Conservation (phyloP, 1,140 invertebrate genomes). For the Probaryconus sp. region DNA sequence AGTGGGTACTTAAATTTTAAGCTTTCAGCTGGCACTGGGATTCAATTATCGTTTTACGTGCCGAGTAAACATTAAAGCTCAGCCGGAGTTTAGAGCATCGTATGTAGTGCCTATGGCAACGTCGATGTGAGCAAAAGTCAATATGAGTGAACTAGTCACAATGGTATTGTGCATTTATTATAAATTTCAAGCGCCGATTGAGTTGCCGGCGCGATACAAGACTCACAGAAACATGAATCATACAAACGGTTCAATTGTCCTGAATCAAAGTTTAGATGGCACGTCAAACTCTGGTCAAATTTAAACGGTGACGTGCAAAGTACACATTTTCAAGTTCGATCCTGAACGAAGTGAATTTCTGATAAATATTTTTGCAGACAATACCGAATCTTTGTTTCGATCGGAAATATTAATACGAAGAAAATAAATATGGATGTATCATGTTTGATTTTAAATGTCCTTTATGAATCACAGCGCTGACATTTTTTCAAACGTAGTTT, state of each 20-base stretch:
- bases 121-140: conserved; percentile 34
- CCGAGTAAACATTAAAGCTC: conserved; percentile 61
- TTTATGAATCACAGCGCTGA: conserved; percentile 39
- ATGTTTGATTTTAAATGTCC: conserved; percentile 37
- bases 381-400: too few relatives aligned
- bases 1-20: conserved; percentile 67
- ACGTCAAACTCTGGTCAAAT: too few relatives aligned
- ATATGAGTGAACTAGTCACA: conserved; percentile 16
- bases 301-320: too few relatives aligned
- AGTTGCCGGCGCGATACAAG: too few relatives aligned
- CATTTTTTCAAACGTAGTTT: conserved; percentile 46
- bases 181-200: conserved; percentile 21
- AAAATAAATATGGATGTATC: conserved; percentile 36
- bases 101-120: conserved; percentile 23
- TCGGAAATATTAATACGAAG: conserved; percentile 9
- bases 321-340: too few relatives aligned
- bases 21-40: conserved; percentile 60
- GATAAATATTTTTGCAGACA: too few relatives aligned
- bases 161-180: conserved; percentile 27
- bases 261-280: too few relatives aligned
- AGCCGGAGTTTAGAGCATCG: conserved; percentile 36
- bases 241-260: too few relatives aligned
- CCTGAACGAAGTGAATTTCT: too few relatives aligned
- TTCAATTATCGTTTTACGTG: conserved; percentile 67
- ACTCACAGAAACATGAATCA: too few relatives aligned